phyloP scores from a whole-genome alignment of 2,888 invertebrate genomes.

The Philonicus albiceps region DNA sequence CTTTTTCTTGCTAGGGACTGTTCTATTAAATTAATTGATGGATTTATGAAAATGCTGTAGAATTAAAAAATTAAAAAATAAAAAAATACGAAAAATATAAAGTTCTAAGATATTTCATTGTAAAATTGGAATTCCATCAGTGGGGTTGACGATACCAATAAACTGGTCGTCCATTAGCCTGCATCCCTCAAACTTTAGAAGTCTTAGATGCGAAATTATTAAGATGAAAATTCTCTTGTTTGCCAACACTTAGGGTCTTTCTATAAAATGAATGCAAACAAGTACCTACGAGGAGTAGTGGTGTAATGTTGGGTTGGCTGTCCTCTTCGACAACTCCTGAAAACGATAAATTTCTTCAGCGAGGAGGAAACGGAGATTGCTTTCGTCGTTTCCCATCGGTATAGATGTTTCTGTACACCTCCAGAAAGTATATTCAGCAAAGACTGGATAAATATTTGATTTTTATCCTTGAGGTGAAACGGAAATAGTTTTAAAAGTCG shows the following conservation, averaged over 20 bases:
- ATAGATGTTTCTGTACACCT: background rate
- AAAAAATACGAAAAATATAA: background rate
- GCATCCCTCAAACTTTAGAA: background rate
- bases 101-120: background rate
- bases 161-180: background rate
- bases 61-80: background rate
- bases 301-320: background rate
- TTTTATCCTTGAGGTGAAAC: background rate
- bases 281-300: background rate
- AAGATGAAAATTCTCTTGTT: background rate
- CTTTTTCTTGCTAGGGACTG: no score
- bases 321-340: background rate
- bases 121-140: background rate
- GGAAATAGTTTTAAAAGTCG: background rate
- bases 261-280: background rate
- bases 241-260: background rate
- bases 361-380: background rate
- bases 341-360: background rate
- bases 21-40: no score
- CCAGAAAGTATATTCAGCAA: background rate
- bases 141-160: background rate
- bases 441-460: background rate
- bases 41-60: background rate
- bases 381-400: background rate
- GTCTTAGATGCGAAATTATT: background rate